Conservation (phyloP, 2,888 invertebrate genomes). For the Lymantria monacha region DNA sequence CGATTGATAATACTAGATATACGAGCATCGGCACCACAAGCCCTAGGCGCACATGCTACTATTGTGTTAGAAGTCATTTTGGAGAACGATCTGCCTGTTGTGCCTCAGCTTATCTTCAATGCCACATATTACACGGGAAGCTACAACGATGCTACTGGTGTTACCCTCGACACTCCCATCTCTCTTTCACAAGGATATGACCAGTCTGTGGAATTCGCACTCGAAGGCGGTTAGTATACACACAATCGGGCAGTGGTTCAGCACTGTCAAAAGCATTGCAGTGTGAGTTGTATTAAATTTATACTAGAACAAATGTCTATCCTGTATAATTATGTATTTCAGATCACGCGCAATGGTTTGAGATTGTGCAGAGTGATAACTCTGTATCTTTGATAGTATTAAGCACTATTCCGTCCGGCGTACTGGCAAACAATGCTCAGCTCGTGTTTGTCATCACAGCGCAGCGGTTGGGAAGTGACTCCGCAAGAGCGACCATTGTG, state of each 20-base stretch:
- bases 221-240: conserved; percentile 38
- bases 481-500: conserved; percentile 27
- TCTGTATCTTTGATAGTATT: conserved; percentile 8
- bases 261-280: neutral
- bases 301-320: no score
- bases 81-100: conserved; percentile 3
- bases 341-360: conserved; percentile 1
- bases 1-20: conserved; percentile 26
- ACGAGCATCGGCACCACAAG: conserved; percentile 23
- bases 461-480: conserved; percentile 12
- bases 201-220: conserved; percentile 27
- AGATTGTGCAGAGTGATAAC: neutral
- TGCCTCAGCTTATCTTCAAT: conserved; percentile 19
- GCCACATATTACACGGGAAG: conserved; percentile 37
- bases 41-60: conserved; percentile 24
- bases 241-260: neutral
- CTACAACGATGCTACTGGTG: conserved; percentile 25
- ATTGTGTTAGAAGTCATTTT: conserved; percentile 27
- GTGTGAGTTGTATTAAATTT: no score
- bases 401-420: conserved; percentile 14
- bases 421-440: conserved; percentile 23
- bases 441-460: conserved; percentile 30
- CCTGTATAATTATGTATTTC: neutral
- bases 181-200: conserved; percentile 35
- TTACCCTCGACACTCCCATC: conserved; percentile 30